Percentiles rank a stretch among this genome's conserved stretches.
Evolutionary conservation across 1,140 invertebrate species (phyloP).

Genomic region (Mercenaria mercenaria): DNA sequence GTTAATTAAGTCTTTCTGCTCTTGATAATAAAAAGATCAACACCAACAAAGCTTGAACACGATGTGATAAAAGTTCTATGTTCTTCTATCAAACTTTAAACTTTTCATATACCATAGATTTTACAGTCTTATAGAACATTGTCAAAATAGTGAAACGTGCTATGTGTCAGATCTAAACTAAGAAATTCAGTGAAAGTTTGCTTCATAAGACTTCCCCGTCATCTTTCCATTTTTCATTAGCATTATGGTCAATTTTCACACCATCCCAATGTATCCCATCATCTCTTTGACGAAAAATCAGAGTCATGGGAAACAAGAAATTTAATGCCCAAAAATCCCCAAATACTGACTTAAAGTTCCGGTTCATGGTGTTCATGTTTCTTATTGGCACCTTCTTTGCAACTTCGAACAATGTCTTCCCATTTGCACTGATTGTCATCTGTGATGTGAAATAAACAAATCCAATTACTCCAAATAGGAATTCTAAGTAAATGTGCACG

Average conservation of each 20-base stretch:
- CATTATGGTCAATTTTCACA: slow-evolving; percentile 71
- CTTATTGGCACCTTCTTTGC: slow-evolving; percentile 68
- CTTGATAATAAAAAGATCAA: too few relatives aligned
- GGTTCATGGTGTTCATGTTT: slow-evolving; percentile 54
- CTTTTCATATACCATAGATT: too few relatives aligned
- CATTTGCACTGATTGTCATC: slow-evolving; percentile 63
- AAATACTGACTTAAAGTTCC: slow-evolving; percentile 78
- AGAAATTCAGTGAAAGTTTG: too few relatives aligned
- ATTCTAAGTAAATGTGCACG: slow-evolving; percentile 67
- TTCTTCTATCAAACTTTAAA: too few relatives aligned
- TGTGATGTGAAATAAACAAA: slow-evolving; percentile 75
- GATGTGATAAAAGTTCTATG: too few relatives aligned
- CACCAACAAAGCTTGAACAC: too few relatives aligned
- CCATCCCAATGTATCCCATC: slow-evolving; percentile 75
- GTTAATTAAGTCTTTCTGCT: too few relatives aligned
- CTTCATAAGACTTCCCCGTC: slow-evolving; percentile 34
- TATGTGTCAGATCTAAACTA: too few relatives aligned
- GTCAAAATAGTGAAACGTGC: too few relatives aligned
- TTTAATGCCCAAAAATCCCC: slow-evolving; percentile 80
- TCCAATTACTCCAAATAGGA: slow-evolving; percentile 66
- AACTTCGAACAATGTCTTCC: slow-evolving; percentile 75
- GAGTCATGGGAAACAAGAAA: slow-evolving; percentile 78
- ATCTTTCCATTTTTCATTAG: slow-evolving; percentile 53
- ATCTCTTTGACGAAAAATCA: slow-evolving; percentile 76
- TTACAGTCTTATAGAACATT: too few relatives aligned